These are phyloP conservation scores for Pegoplata infirma DNA, from an alignment of 2,888 invertebrate genomes.

Conservation along the genomic window DNA sequence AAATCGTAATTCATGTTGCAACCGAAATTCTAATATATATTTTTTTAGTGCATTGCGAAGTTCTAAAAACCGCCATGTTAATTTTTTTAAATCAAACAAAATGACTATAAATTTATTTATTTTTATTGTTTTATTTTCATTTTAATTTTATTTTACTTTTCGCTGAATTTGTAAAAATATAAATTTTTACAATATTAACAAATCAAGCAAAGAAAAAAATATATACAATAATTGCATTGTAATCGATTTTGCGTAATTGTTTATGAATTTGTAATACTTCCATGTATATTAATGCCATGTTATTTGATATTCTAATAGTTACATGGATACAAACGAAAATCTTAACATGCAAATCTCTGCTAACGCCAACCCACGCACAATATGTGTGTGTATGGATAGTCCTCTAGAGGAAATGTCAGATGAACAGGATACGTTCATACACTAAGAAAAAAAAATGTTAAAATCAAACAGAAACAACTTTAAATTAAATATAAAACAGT, in stretches of 20 bases:
- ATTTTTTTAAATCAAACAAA: slow-evolving; percentile 1
- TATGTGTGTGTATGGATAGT: not conserved
- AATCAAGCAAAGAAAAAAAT: slow-evolving; percentile 70
- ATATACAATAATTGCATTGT: slow-evolving; percentile 72
- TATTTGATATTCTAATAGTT: slow-evolving; percentile 37
- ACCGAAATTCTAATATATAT: no score
- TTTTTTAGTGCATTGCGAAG: no score
- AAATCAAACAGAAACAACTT: not conserved
- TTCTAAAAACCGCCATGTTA: no score
- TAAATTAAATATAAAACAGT: no score
- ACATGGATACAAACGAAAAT: not conserved
- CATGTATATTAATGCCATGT: slow-evolving; percentile 58
- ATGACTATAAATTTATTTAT: not conserved
- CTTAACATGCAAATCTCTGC: no score
- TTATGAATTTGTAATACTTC: slow-evolving; percentile 59
- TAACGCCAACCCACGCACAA: not conserved
- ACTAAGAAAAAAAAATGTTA: no score
- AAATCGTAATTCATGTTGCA: no score
- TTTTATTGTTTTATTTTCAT: not conserved
- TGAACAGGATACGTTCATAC: not conserved
- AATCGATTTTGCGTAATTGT: slow-evolving; percentile 77
- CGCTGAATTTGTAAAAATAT: slow-evolving; percentile 50
- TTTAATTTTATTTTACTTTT: slow-evolving; percentile 1
- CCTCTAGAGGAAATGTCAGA: not conserved
- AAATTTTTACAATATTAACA: slow-evolving; percentile 34